These are phyloP conservation scores for Myotis pilosus DNA, from an alignment of 2,797 vertebrate species.

Conservation along the genomic window DNA sequence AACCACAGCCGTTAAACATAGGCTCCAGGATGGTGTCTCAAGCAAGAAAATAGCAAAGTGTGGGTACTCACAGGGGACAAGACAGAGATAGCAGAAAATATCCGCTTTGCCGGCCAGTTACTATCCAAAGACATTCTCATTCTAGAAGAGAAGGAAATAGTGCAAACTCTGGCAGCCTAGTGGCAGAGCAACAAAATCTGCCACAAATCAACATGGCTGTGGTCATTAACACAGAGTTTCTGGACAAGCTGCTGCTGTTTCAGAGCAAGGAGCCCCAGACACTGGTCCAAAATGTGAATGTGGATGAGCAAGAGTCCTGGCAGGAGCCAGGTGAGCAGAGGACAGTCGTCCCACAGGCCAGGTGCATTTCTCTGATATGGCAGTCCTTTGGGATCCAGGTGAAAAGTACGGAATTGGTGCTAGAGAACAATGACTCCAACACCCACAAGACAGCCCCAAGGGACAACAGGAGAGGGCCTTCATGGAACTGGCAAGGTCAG, in stretches of 20 bases:
- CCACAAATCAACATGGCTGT: conserved; percentile 70
- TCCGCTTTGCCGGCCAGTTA: conserved; percentile 74
- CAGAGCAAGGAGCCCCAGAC: background rate
- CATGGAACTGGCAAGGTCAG: conserved; percentile 86
- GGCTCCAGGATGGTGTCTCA: background rate
- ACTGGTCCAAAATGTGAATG: background rate
- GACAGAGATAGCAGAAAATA: background rate
- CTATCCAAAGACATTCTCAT: conserved; percentile 89
- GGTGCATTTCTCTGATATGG: background rate
- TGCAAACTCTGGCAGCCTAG: conserved; percentile 75
- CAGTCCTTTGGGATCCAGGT: fast-evolving
- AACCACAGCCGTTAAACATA: background rate
- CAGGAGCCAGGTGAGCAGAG: background rate
- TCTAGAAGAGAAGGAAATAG: conserved; percentile 86
- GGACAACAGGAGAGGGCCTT: conserved; percentile 82
- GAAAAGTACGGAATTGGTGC: background rate
- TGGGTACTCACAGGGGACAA: background rate
- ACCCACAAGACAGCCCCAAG: background rate
- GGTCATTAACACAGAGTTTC: conserved; percentile 81
- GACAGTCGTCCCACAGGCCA: background rate
- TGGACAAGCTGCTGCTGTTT: conserved; percentile 74
- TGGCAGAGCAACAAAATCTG: conserved; percentile 61
- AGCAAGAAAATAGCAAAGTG: background rate
- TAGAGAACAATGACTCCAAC: fast-evolving
- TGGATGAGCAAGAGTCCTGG: background rate